phyloP scores from a whole-genome alignment of 2,888 invertebrate genomes.

The Slavum lentiscoides region DNA sequence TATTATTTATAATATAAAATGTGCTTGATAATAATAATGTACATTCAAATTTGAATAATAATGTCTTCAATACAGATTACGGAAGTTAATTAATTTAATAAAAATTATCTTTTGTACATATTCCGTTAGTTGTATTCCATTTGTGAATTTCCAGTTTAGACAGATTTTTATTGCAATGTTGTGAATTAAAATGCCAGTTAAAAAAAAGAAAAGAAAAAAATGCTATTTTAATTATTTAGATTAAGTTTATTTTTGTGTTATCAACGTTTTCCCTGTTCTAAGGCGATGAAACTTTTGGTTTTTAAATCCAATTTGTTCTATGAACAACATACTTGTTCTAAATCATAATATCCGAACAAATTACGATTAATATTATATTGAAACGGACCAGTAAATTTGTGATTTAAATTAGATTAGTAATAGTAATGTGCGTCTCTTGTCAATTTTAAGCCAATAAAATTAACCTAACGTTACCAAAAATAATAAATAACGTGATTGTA shows the following conservation, averaged over 20 bases:
- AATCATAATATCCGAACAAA: constrained; percentile 1
- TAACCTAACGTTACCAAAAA: constrained; percentile 16
- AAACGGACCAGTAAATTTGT: constrained; percentile 32
- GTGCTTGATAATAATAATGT: no score
- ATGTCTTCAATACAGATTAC: no score
- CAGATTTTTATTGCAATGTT: background rate
- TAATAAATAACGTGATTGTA: constrained; percentile 8
- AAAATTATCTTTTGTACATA: background rate
- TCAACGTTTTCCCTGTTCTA: background rate
- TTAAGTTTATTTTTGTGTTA: constrained; percentile 14
- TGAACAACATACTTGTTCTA: constrained; percentile 9
- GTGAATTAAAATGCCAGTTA: background rate
- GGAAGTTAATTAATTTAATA: no score
- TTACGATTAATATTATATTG: background rate
- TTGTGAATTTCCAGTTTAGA: constrained; percentile 1
- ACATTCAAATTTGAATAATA: no score
- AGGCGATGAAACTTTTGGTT: background rate
- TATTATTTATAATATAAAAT: no score
- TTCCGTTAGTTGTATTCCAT: background rate
- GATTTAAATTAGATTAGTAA: constrained; percentile 35
- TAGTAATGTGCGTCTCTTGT: constrained; percentile 34
- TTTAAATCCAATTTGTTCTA: background rate
- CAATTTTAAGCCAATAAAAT: constrained; percentile 22
- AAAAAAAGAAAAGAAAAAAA: background rate
- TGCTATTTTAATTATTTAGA: background rate